Evolutionary conservation across 2,797 vertebrate genomes (phyloP), one percentile per base, ranked within the genome.

Genomic region (Lates japonicus): DNA sequence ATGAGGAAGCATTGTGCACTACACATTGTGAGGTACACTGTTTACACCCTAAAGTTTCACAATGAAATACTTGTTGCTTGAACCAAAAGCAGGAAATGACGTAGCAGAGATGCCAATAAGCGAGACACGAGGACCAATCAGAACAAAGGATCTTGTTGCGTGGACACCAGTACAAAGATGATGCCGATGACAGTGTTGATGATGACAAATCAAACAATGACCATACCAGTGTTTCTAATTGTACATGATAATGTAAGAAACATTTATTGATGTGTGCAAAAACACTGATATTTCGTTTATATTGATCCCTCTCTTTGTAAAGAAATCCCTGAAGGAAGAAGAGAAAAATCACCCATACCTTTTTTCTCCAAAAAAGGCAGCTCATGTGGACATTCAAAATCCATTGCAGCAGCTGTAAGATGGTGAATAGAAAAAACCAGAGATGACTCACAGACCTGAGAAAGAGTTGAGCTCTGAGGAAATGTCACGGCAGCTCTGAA

Each of bases 221-320:
- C 77, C 70, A 73, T 71, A 83, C n/a, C 76, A 81, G 81, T 91
- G 85, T 91, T 92, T 89, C 72, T 82, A 89, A 67, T 33, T 91
- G 89, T 91, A 89, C 80, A 78, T 82, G 77, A 68, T 80, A 66
- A 72, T 85, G 81, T 77, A 76, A 77, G 51, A 84, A 71, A 83
- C 48, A 75, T 65, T 76, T 69, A 31, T 77, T 61, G 66, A 78
- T 89, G 80, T 90, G 88, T 88, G 80, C 64, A 70, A 78, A 78
- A 81, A 79, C 68, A 62, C 49, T 48, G 71, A 76, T 81, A 66
- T 81, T 66, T 74, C 22, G 76, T 80, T 60, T 65, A 51, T 82
- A 81, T 89, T 60, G 72, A 74, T n/a, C 49, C 54, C 19, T 49
- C 49, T 75, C 62, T 85, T 58, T 78, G 65, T 54, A 31, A 78